Base-by-base conservation (phyloP, 2,888 invertebrate genomes). In the Brachynemurus nebulosus region DNA sequence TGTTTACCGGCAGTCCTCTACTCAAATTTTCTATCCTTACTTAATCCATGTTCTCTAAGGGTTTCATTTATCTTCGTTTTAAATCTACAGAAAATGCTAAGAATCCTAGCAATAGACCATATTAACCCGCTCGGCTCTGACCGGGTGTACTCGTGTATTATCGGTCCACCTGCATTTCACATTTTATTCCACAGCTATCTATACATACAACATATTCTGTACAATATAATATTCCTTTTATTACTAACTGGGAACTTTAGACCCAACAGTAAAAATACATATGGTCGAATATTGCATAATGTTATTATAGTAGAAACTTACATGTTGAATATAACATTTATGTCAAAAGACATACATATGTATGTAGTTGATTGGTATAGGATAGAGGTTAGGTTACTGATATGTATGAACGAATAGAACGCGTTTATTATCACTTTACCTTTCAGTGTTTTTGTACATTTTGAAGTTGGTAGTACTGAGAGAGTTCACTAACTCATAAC, bases 101-200 rank as follows among this genome's bases (percentile, higher is more conserved):
- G 20, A 37, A 19, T 20, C 9, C n/a, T 37, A 37, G 30, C 14
- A 30, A 30, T 30, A n/a, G n/a, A 30, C 30, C 30, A 30, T 61
- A 25, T 14, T 54, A 47, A 50, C 40, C 43, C 43, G 44, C 19
- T 63, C 62, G 63, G 55, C 41, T 30, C 45, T 35, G 52, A 46
- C 66, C 69, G 69, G 54, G 34, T 2, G 16, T 49, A 53, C 52
- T 63, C 70, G 69, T 47, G 50, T 47, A 39, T 25, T 42, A 47
- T 64, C 68, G 69, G 65, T 64, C 69, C 69, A 70, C 70, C 70
- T 71, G 71, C 69, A 68, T 67, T 65, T 66, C 64, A 63, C 57
- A 58, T 58, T 44, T 44, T 25, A 25, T 44, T 37, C 37, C 25
- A n/a, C 19, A 27, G 18, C n/a, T 9, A 20, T 37, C 18, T 37